Conservation (phyloP, 2,797 vertebrate species). For the Pipistrellus nathusii region DNA sequence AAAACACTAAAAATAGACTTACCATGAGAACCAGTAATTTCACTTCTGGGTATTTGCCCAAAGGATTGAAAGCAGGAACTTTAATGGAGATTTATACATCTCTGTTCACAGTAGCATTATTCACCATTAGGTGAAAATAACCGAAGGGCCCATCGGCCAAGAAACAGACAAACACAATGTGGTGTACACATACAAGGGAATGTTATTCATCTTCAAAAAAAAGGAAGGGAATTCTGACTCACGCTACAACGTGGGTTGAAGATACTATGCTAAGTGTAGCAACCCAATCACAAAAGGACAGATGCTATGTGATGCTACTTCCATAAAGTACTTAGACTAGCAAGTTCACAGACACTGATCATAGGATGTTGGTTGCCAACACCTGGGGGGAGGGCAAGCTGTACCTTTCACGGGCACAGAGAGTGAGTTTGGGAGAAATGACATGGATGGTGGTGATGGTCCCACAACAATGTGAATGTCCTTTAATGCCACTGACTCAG, state of each 20-base stretch:
- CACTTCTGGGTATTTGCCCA: neutral
- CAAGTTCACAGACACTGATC: neutral
- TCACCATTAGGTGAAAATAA: neutral
- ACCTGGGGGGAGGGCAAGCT: neutral
- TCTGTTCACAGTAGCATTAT: neutral
- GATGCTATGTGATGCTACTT: neutral
- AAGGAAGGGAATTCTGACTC: too few relatives aligned
- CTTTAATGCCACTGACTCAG: too few relatives aligned
- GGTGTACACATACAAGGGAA: neutral
- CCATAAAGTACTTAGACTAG: neutral
- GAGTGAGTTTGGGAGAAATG: neutral
- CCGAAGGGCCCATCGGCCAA: neutral
- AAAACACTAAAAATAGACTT: neutral
- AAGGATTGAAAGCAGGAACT: neutral
- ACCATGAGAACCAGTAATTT: neutral
- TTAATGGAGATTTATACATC: neutral
- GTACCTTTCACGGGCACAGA: too few relatives aligned
- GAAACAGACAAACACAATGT: neutral
- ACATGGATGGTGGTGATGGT: neutral
- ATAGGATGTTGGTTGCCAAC: neutral
- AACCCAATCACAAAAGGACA: neutral
- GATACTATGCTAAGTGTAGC: neutral
- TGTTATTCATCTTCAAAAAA: neutral
- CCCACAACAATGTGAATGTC: too few relatives aligned
- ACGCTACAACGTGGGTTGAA: neutral